These are phyloP conservation scores for Furcula furcula DNA, from an alignment of 2,888 invertebrate species.

Conservation along the genomic window DNA sequence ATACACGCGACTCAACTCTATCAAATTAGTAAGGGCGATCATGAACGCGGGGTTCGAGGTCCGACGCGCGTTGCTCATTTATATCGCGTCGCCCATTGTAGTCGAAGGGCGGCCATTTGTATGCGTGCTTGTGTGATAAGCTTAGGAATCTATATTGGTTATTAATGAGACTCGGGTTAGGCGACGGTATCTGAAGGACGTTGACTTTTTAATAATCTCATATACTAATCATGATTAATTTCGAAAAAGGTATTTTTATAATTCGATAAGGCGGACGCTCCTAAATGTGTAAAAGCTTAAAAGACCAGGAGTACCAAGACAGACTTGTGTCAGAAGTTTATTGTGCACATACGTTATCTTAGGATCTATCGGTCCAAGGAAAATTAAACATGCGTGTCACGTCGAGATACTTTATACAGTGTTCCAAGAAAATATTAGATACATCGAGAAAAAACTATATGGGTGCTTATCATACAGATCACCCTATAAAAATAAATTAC, in stretches of 20 bases:
- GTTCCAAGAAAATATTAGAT: slow-evolving; percentile 26
- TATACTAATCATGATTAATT: background rate
- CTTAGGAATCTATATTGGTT: slow-evolving; percentile 42
- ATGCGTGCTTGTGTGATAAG: slow-evolving; percentile 38
- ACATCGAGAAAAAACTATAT: slow-evolving; percentile 33
- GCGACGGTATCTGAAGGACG: background rate
- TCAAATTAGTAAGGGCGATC: slow-evolving; percentile 31
- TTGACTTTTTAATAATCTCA: background rate
- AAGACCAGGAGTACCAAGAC: too few species aligned
- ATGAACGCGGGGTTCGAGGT: slow-evolving; percentile 19
- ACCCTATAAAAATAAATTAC: slow-evolving; percentile 39
- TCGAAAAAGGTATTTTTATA: background rate
- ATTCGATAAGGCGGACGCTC: background rate
- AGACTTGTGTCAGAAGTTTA: background rate
- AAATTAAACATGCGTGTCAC: slow-evolving; percentile 5
- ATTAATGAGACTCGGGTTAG: slow-evolving; percentile 30
- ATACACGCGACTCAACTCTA: slow-evolving; percentile 13
- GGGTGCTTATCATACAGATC: slow-evolving; percentile 50
- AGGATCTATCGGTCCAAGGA: background rate
- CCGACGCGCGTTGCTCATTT: slow-evolving; percentile 35
- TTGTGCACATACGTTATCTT: background rate
- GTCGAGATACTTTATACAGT: slow-evolving; percentile 16
- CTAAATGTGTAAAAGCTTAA: too few species aligned
- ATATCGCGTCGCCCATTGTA: slow-evolving; percentile 35
- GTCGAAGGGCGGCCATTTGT: slow-evolving; percentile 34